phyloP scores from a whole-genome alignment of 2,888 invertebrate genomes.

The Callinectes sapidus region DNA sequence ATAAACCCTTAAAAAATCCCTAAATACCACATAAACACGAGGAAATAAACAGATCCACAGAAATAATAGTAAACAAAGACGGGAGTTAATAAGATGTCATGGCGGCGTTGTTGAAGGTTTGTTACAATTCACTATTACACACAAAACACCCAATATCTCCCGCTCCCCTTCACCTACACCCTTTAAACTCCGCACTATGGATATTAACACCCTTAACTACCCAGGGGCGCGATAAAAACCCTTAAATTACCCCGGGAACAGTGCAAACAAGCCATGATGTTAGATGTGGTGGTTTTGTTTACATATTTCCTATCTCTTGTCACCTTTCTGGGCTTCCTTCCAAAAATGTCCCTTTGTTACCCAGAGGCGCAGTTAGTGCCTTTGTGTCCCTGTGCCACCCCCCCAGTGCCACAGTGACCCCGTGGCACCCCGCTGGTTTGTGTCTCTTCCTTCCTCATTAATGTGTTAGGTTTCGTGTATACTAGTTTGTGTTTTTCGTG shows the following conservation, averaged over 20 bases:
- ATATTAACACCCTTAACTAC: neutral
- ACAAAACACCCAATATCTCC: neutral
- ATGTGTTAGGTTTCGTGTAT: neutral
- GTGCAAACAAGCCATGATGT: neutral
- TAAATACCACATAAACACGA: too few species aligned
- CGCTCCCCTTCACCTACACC: neutral
- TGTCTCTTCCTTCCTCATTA: too few species aligned
- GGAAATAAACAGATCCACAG: too few species aligned
- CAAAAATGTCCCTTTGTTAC: slow-evolving; percentile 61
- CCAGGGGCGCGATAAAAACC: neutral
- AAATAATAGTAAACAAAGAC: neutral
- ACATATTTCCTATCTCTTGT: slow-evolving; percentile 52
- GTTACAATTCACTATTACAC: slow-evolving; percentile 46
- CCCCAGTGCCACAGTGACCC: neutral
- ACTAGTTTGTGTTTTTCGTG: neutral
- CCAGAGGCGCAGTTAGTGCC: slow-evolving; percentile 29
- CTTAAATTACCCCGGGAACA: neutral
- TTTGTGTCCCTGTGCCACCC: neutral
- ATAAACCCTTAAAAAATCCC: too few species aligned
- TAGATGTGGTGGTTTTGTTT: slow-evolving; percentile 50
- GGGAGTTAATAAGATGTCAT: slow-evolving; percentile 62
- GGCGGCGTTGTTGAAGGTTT: slow-evolving; percentile 70
- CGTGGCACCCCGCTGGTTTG: neutral
- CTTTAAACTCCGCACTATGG: neutral
- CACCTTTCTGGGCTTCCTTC: slow-evolving; percentile 55